Evolutionary conservation across 2,797 vertebrate genomes (phyloP), one percentile per base, ranked within the genome.

Genomic region (Chanos chanos): DNA sequence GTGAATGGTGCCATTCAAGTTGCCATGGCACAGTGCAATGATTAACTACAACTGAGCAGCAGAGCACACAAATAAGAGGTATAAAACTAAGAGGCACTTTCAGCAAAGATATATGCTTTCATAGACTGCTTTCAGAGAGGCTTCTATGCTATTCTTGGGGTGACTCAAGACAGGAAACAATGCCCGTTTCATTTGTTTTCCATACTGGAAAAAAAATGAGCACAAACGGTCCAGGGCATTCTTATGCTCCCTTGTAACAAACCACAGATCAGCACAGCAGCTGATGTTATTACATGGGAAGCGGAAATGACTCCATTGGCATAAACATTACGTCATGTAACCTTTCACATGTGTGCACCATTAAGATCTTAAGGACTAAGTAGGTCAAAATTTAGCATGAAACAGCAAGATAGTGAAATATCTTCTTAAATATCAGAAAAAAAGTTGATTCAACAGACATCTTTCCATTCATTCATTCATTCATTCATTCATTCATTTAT

Each of bases 201-300:
- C 64, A 51, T 73, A 37, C 41, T 45, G 40, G 16, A 18, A 55
- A 68, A 56, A 50, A 56, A 59, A 41, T 16, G 43, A 56, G 27
- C 44, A 45, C 72, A 51, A 57, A 51, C 48, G 55, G 53, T 44
- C 52, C 61, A 43, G 48, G 18, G 66, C 66, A 70, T 72, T 68
- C 74, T 77, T 76, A 71, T 61, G 53, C 16, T 8, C 47, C 80
- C 73, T 75, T 44, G 51, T 72, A 73, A 77, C 54, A 55, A 74
- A 81, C 78, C 59, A 5, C 80, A 76, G 64, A 77, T 52, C 59
- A 67, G 60, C 58, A 21, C 47, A 70, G 63, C 66, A 66, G 66
- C 56, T 19, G 37, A 72, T 60, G 59, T 72, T 52, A 49, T 78
- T 64, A 41, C 54, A 72, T 34, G 59, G 74, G 70, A 76, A 51